These are phyloP conservation scores for Euphonia xanthogaster DNA, from an alignment of 2,797 vertebrate genomes.

Conservation along the genomic window DNA sequence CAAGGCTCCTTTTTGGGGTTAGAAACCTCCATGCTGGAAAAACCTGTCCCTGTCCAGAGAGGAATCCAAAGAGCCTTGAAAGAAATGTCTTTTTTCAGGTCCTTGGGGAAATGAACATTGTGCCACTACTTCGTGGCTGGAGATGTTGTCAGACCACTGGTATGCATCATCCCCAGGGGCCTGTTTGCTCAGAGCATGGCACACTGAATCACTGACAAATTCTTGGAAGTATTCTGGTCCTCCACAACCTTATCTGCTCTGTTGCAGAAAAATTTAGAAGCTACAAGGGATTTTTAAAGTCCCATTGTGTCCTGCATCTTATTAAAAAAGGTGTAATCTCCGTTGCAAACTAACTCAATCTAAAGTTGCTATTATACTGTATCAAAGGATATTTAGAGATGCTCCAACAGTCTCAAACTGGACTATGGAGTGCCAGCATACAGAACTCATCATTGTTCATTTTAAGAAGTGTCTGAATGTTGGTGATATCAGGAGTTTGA, in stretches of 20 bases:
- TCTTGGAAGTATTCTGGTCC: background rate
- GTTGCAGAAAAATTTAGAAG: background rate
- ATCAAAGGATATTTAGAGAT: background rate
- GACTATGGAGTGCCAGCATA: background rate
- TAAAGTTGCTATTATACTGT: background rate
- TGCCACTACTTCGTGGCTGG: background rate
- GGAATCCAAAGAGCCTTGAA: background rate
- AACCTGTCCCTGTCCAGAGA: background rate
- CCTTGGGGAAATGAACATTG: background rate
- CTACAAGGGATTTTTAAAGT: background rate
- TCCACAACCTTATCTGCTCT: background rate
- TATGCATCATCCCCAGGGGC: background rate
- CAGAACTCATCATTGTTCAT: background rate
- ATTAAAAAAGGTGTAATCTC: background rate
- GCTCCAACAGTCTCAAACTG: background rate
- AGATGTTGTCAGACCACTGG: background rate
- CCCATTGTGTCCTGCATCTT: background rate
- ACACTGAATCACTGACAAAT: background rate
- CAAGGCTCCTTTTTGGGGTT: background rate
- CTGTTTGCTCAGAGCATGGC: background rate
- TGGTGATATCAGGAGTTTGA: fast-evolving
- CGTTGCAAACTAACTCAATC: background rate
- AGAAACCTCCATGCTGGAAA: background rate
- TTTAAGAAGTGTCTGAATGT: background rate
- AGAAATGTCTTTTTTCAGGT: background rate